Base-by-base conservation (phyloP, 1,140 invertebrate genomes). In the Orius insidiosus region DNA sequence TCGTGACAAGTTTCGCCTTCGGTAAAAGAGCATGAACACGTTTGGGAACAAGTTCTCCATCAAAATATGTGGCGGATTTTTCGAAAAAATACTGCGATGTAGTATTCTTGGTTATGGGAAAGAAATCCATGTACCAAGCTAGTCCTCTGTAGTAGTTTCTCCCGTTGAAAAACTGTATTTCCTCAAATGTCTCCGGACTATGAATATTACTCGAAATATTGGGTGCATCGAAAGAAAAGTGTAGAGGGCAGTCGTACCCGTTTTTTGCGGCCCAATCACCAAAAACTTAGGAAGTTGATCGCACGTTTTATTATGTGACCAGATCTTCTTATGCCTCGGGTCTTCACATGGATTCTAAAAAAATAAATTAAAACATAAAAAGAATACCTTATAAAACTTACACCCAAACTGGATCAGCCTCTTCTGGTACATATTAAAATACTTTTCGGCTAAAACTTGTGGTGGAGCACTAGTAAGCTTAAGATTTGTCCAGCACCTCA, bases 31-130 rank as follows among this genome's bases (percentile, higher is more conserved):
- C 80, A 60, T 89, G 84, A 2, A 85, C 85, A 51, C 93, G 65
- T 56, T 79, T 76, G 6, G 95, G 93, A 13, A 93, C 93, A 39
- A 86, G 60, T 52, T 95, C 88, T 13, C 87, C 88, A 63, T 98
- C 95, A 67, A 98, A 99, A 64, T 99, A 99, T 9, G 90, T 98
- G 6, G 95, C 95, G 53, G 90, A 96, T 64, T 99, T 99, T 65
- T 98, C 96, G 69, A 98, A 98, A 51, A 94, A 72, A 62, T 82
- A 78, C 35, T 72, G 72, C 31, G 67, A 59, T 3, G 78, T 78
- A 4, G 73, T 74, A 59, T 85, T 84, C 42, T 75, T 75, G 37
- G 78, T 75, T 13, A 75, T 68, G 8, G 86, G 87, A 59, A 94
- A 96, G 63, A 87, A 94, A 56, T 83, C 82, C 80, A 95, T 85